Base-by-base conservation (phyloP, 2,888 invertebrate genomes). In the Neuroscelio doddi region DNA sequence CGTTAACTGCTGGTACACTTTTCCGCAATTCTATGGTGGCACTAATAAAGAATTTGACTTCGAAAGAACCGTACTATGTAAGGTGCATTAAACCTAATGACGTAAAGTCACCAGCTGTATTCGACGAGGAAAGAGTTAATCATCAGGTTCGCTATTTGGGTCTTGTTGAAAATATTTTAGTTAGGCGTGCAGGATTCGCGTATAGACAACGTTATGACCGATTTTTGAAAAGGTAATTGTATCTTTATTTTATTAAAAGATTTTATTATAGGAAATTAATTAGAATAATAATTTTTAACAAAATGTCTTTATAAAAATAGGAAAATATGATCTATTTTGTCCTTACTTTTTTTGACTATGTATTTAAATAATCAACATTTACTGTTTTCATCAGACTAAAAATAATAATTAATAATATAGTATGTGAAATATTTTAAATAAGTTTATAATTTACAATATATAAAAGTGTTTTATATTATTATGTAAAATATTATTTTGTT, bases 51-150 rank as follows among this genome's bases (percentile, higher is more conserved):
- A 97, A 96, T 34, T 87, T 98, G 71, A 90, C 92, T 38, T 93
- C 91, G 83, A 98, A 97, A 87, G 96, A 96, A 82, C 97, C 97
- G 0, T 96, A 95, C 87, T 98, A 98, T 86, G 95, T 98, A 68
- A 91, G 98, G 59, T 98, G 98, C 85, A 92, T 98, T 79, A 98
- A 98, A 80, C 98, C 98, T 17, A 98, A 98, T 85, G 96, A 97
- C 76, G 89, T 93, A 49, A 98, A 98, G 87, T 92, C 95, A 29
- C 91, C 97, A 0, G 88, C 89, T 30, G 87, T 90, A 32, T 97
- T 98, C 86, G 95, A 98, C 82, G 90, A 92, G 9, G 92, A 93
- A 80, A 89, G 96, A 76, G 89, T 90, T 15, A 85, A 84, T 70
- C 92, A 92, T 85, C 93, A 93, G 80, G 92, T 92, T 15, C 87